Base-by-base conservation (phyloP, 2,113 vertebrate species). In the Raja brachyura region DNA sequence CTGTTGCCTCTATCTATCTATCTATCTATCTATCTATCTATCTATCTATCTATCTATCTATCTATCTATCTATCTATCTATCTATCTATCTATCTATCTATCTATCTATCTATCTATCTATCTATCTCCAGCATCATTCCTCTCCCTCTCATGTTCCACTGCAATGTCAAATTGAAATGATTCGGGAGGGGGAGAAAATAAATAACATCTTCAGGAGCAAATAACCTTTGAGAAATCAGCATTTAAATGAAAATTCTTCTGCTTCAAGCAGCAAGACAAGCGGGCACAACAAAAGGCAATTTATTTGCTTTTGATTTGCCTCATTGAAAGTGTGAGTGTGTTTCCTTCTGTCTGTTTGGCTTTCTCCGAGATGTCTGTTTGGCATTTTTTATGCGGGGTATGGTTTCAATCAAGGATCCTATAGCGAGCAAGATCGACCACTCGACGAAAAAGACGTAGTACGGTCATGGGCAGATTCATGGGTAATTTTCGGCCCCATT, bases 251-350 rank as follows among this genome's bases (percentile, higher is more conserved):
- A 31, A 88, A 88, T 31, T 66, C 70, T 88, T 63, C 31, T 63
- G 83, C 83, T 88, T 11, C 59, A 88, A 88, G 83, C 28, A 5
- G 56, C 59, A 31, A 86, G 59, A 63, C 83, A 88, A 22, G 59
- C n/a, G 5, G n/a, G 25, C 59, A 63, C 28, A 63, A 63, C 83
- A 88, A 88, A 88, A 88, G 59, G 28, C 83, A 88, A 88, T 88
- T 88, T 88, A 88, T 88, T 88, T 88, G 14, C 83, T 63, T 66
- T 63, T 88, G 83, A 88, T 88, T 88, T 88, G 83, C 83, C 83
- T 88, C 83, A 88, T 88, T 88, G n/a, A 56, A 88, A 88, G 83
- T 88, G 83, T 63, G 83, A 66, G 63, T 88, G 83, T 66, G 59
- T n/a, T 66, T 88, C 83, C 83, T 88, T 66, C 6, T 63, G 83